Evolutionary conservation across 92 coral and sea anemone species (phyloP), one percentile per base, ranked within the genome.

Genomic region (Virgularia gustaviana): DNA sequence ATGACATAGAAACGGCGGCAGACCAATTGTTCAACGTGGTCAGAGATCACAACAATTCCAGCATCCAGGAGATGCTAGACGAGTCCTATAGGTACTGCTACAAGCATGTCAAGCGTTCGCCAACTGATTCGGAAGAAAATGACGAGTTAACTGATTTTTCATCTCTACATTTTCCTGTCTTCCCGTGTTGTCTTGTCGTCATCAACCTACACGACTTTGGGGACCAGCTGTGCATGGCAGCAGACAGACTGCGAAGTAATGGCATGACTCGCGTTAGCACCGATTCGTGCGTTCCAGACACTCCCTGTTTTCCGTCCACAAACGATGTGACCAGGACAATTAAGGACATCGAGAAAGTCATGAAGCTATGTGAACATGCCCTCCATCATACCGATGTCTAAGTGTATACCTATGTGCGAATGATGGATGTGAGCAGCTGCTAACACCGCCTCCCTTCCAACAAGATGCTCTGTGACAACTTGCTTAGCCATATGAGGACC

Each of bases 61-160:
- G 34, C 20, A 44, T 52, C 27, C 49, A 66, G 36, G 73, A 66
- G 16, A 39, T 66, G 53, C 55, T 66, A 18, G 73, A 66, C 15
- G 35, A 18, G 29, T 66, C 73, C 11, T 39, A 66, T 16, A 45
- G 36, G 32, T 66, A 39, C 36, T 66, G 73, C 29, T 66, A 66
- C 60, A 6, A 45, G 19, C 37, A 70, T 38, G 35, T 52, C 6
- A 11, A n/a, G 15, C 60, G 32, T 7, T 38, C 54, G 32, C 31
- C 35, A 27, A 70, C 57, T 3, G 57, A 51, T 13, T 9, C 6
- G 3, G 57, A 51, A 3, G 13, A 19, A 27, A 32, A 51, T 32
- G 5, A 5, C 5, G 55, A 49, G 4, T 20, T 16, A 49, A 11
- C 2, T 4, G 57, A 51, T 2, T 4, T 51, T 16, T 6, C 22